These are phyloP conservation scores for Pipa parva DNA, from an alignment of 2,113 vertebrate species.

Conservation along the genomic window DNA sequence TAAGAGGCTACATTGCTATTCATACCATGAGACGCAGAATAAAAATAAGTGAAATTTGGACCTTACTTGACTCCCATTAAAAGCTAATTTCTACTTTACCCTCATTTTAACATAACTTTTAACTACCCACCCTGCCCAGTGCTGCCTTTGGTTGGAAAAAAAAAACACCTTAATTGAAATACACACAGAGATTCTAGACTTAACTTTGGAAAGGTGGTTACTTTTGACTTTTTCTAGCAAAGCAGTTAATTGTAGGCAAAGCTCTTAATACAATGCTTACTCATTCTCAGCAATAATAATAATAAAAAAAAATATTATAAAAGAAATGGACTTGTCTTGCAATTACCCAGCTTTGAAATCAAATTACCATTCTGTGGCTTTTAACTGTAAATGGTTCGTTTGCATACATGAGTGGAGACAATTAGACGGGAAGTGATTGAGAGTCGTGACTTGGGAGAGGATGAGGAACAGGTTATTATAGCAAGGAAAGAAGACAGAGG, in stretches of 20 bases:
- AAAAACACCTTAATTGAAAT: slow-evolving; percentile 57
- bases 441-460: slow-evolving; percentile 51
- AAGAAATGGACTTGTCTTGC: slow-evolving; percentile 47
- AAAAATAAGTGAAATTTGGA: background rate
- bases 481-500: background rate
- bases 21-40: background rate
- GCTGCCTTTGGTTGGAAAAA: background rate
- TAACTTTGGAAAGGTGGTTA: background rate
- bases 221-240: background rate
- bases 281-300: slow-evolving; percentile 50
- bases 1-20: background rate
- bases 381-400: slow-evolving; percentile 57
- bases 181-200: background rate
- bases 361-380: slow-evolving; percentile 69
- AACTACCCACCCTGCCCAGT: background rate
- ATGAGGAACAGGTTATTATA: slow-evolving; percentile 33
- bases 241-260: slow-evolving; percentile 45
- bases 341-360: slow-evolving; percentile 52
- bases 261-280: slow-evolving; percentile 59
- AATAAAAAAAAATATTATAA: slow-evolving; percentile 8
- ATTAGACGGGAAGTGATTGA: slow-evolving; percentile 58
- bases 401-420: slow-evolving; percentile 65
- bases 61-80: slow-evolving; percentile 30
- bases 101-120: background rate
- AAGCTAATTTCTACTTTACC: background rate